Conservation (phyloP, 1,140 invertebrate genomes). For the Drosophila nigrodunni region DNA sequence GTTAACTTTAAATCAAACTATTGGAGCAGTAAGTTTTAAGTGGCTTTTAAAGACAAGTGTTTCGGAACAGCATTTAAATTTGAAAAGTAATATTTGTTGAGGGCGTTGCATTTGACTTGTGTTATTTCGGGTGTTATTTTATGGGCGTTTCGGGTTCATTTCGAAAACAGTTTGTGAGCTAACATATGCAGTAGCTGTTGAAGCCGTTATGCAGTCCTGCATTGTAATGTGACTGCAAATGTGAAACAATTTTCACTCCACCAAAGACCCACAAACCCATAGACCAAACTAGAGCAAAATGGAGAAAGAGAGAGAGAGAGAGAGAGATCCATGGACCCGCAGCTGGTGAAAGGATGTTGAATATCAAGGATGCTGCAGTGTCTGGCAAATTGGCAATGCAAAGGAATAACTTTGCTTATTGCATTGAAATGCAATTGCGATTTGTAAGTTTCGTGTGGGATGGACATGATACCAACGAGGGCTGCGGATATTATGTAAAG, state of each 20-base stretch:
- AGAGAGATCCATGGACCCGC: background rate
- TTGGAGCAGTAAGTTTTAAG: too few species aligned
- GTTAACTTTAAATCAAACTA: too few species aligned
- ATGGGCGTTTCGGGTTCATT: slow-evolving; percentile 14
- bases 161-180: slow-evolving; percentile 6
- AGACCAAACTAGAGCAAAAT: background rate
- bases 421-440: slow-evolving; percentile 79
- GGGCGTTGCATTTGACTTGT: slow-evolving; percentile 1
- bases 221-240: slow-evolving; percentile 61
- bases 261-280: background rate
- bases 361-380: slow-evolving; percentile 42
- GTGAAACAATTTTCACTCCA: slow-evolving; percentile 52
- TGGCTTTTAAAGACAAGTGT: too few species aligned
- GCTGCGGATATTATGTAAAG: slow-evolving; percentile 5
- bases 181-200: background rate
- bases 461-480: background rate
- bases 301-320: background rate
- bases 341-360: slow-evolving; percentile 43
- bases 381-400: slow-evolving; percentile 45
- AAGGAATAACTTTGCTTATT: slow-evolving; percentile 74
- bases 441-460: slow-evolving; percentile 17
- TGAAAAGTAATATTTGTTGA: background rate
- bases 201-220: slow-evolving; percentile 36
- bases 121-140: background rate
- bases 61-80: background rate